A percentile compares a stretch with the other conserved stretches of the same genome.
phyloP scores from a whole-genome alignment of 2,797 vertebrate genomes.

The Alauda arvensis region DNA sequence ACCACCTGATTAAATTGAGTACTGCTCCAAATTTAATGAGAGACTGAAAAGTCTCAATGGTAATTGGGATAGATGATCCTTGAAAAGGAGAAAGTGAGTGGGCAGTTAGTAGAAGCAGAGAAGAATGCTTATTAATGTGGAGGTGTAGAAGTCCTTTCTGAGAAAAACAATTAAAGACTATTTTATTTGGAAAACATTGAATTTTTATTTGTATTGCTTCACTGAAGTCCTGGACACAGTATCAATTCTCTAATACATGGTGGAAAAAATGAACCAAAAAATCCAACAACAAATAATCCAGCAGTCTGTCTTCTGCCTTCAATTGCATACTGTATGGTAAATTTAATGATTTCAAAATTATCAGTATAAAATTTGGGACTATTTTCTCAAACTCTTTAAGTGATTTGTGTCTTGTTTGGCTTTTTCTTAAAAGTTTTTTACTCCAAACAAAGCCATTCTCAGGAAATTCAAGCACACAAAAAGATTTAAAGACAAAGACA shows the following conservation, averaged over 20 bases:
- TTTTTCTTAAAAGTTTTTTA: not conserved
- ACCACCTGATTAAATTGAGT: slow-evolving; percentile 31
- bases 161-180: slow-evolving; percentile 43
- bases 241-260: not conserved
- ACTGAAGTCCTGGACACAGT: not conserved
- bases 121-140: slow-evolving; percentile 50
- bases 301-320: not conserved
- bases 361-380: not conserved
- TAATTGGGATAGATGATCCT: slow-evolving; percentile 32
- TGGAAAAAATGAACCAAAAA: not conserved
- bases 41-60: slow-evolving; percentile 50
- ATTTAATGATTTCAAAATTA: not conserved
- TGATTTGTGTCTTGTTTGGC: not conserved
- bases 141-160: slow-evolving; percentile 19
- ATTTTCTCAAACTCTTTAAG: not conserved
- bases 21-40: slow-evolving; percentile 36
- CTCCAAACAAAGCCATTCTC: not conserved
- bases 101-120: slow-evolving; percentile 25
- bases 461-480: not conserved
- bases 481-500: not conserved
- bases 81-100: slow-evolving; percentile 38
- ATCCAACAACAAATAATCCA: not conserved
- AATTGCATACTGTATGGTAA: not conserved
- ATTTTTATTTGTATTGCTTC: slow-evolving; percentile 30
- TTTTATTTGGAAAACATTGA: slow-evolving; percentile 43